Base-by-base conservation (phyloP, 2,888 invertebrate species). In the Troides helena region DNA sequence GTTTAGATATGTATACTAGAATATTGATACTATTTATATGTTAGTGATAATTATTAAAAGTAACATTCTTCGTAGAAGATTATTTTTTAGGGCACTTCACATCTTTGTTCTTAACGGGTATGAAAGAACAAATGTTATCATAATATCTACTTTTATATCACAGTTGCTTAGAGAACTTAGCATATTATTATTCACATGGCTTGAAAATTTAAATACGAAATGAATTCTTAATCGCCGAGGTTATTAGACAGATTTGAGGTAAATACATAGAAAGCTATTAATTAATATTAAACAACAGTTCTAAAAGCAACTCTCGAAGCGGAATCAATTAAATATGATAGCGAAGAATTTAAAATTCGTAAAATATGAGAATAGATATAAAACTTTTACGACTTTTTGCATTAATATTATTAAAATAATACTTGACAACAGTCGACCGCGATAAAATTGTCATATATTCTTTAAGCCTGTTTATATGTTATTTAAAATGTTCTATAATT, bases 371-470 rank as follows among this genome's bases (percentile, higher is more conserved):
- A 2, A 18, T 14, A 64, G 36, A 57, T 25, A 46, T 62, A 62
- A 46, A 62, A 62, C 23, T 62, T 46, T 57, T 57, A 64, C 56
- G 56, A 64, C 36, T 57, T 64, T 14, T 21, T 21, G 39, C 56
- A 36, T 56, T 21, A 57, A 21, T 57, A 57, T 21, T 57, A 10
- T 12, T 57, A 21, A 57, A 21, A 10, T 57, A 57, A 23, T 21
- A 57, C 21, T 57, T 8, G 23, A 21, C 23, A 53, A 36, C 12
- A 53, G 30, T 14, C 64, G 36, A 21, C 18, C 50, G 50, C 50
- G 50, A 50, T 39, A 17, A 57, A 64, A 17, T 36, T 39, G 30
- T 64, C 30, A 69, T 65, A 65, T 66, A 67, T 39, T 71, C 64
- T 2, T 57, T 57, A 57, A 57, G 23, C n/a, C 23, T 5, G 10